phyloP scores from a whole-genome alignment of 2,888 invertebrate species.

The Mantis religiosa region DNA sequence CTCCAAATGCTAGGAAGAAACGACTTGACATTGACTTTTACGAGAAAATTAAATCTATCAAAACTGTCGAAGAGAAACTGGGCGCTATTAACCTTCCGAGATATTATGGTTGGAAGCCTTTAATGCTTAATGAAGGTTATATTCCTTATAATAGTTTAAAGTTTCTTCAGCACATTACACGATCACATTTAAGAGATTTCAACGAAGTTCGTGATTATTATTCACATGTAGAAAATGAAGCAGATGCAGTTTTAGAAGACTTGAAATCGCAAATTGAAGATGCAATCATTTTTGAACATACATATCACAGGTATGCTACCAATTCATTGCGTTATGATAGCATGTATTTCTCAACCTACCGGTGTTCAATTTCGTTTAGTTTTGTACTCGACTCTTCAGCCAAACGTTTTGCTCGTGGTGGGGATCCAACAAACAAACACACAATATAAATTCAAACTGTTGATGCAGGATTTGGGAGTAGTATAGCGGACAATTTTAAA shows the following conservation, averaged over 20 bases:
- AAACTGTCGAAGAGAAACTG: constrained; percentile 80
- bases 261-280: constrained; percentile 52
- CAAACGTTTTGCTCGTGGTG: too few relatives aligned
- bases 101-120: constrained; percentile 72
- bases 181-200: constrained; percentile 63
- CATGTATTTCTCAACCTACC: too few relatives aligned
- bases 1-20: constrained; percentile 48
- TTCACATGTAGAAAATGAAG: constrained; percentile 41
- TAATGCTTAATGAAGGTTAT: constrained; percentile 56
- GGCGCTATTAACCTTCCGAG: constrained; percentile 77
- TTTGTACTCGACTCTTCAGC: too few relatives aligned
- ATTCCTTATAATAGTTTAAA: constrained; percentile 66
- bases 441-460: too few relatives aligned
- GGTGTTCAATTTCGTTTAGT: too few relatives aligned
- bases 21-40: constrained; percentile 50
- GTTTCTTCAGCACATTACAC: constrained; percentile 70
- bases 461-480: too few relatives aligned
- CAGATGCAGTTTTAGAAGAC: constrained; percentile 26
- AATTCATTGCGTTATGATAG: neutral
- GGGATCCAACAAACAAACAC: too few relatives aligned
- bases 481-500: too few relatives aligned
- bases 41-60: constrained; percentile 57
- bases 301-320: constrained; percentile 50
- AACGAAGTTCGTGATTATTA: constrained; percentile 60
- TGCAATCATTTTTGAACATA: constrained; percentile 58